Base-by-base conservation (phyloP, 2,113 vertebrate species). In the Poeciliopsis prolifica region DNA sequence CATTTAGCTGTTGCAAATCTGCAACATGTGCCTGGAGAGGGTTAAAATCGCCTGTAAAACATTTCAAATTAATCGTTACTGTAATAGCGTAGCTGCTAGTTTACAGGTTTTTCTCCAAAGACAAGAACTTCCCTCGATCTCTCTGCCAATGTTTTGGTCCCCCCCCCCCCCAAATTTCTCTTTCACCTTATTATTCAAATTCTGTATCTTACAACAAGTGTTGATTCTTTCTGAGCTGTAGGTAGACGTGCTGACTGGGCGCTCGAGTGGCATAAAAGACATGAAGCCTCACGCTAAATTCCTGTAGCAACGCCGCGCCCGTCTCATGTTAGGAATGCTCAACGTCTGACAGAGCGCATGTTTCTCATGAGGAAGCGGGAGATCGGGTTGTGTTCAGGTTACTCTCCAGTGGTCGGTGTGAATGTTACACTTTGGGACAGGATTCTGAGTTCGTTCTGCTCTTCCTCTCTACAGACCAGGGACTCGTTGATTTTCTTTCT, bases 171-270 rank as follows among this genome's bases (percentile, higher is more conserved):
- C 19, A 30, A 33, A 64, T 78, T 67, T 81, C 72, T 65, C 44
- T 74, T 31, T 79, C 75, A 74, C 68, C 24, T 42, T 65, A 12
- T 12, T 42, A 37, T 79, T 82, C 42, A 72, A 26, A 77, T 77
- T 69, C 35, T 60, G 37, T 42, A 22, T 79, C 33, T 83, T 58
- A 61, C 65, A 78, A 75, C 68, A 78, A 72, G 78, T 64, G 77
- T 62, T 74, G 72, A 67, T 72, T 71, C 3, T 78, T 65, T 83
- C 66, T 82, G 66, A 54, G 24, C 71, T 83, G 78, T 42, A 70
- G 80, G 78, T 42, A 70, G 80, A 78, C 58, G 37, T 69, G 82
- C 81, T 82, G 87, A 84, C 79, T 84, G 74, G 87, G 76, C 82
- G 76, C 80, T 72, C 35, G 33, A 70, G 60, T 0, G 1, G 81